Evolutionary conservation across 1,140 invertebrate species (phyloP).

Genomic region (Glossosoma conforme): DNA sequence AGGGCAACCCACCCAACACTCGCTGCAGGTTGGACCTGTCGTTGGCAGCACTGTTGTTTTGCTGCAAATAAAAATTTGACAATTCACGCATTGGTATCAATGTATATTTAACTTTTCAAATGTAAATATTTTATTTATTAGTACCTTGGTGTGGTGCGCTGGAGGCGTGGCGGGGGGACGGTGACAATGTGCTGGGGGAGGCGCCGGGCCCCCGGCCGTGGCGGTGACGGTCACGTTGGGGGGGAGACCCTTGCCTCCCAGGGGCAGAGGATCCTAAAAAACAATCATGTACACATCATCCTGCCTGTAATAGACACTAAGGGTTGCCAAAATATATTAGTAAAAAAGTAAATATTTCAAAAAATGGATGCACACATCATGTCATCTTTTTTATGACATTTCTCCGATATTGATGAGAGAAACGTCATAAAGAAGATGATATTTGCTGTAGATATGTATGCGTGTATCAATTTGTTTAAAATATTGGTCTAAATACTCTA

Average conservation of each 20-base stretch:
- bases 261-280: slow-evolving; percentile 34
- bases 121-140: not conserved
- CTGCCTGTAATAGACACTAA: too few relatives aligned
- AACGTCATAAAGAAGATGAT: too few relatives aligned
- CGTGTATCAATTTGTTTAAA: too few relatives aligned
- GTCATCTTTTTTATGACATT: too few relatives aligned
- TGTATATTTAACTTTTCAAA: not conserved
- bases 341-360: too few relatives aligned
- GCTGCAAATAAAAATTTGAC: slow-evolving; percentile 7
- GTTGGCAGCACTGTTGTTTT: slow-evolving; percentile 14
- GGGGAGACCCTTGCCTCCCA: slow-evolving; percentile 44
- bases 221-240: slow-evolving; percentile 52
- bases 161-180: slow-evolving; percentile 24
- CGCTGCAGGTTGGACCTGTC: slow-evolving; percentile 21
- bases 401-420: too few relatives aligned
- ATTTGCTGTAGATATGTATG: too few relatives aligned
- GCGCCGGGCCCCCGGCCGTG: slow-evolving; percentile 40
- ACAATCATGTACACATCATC: not conserved
- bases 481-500: too few relatives aligned
- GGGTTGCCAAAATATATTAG: too few relatives aligned
- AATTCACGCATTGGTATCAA: not conserved
- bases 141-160: slow-evolving; percentile 40
- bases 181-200: slow-evolving; percentile 50
- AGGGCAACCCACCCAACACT: slow-evolving; percentile 18
- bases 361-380: too few relatives aligned